These are phyloP conservation scores for Caenorhabditis sp. DNA, from an alignment of 2,888 invertebrate species.

Conservation along the genomic window DNA sequence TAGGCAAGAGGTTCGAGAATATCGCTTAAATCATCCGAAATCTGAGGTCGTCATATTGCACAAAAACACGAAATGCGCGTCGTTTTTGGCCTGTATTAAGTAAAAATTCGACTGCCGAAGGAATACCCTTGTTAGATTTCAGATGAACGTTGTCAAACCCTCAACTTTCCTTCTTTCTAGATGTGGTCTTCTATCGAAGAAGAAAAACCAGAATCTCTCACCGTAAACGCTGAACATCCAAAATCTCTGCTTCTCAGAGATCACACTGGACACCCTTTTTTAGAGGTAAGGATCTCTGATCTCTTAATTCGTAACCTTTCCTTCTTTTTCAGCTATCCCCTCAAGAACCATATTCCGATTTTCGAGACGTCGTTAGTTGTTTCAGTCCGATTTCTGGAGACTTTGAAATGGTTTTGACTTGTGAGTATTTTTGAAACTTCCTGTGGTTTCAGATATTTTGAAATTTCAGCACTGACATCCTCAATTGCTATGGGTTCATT, in stretches of 20 bases:
- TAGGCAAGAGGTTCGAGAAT: too few relatives aligned
- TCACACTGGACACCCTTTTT: conserved; percentile 37
- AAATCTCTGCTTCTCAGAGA: conserved; percentile 17
- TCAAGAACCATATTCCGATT: conserved; percentile 41
- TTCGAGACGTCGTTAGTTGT: conserved; percentile 50
- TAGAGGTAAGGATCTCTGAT: conserved; percentile 25
- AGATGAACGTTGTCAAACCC: background rate
- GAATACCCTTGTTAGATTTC: background rate
- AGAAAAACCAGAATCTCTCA: conserved; percentile 14
- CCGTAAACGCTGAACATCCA: conserved; percentile 40
- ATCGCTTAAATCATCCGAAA: too few relatives aligned
- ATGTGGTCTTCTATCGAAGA: conserved; percentile 42
- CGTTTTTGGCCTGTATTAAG: too few relatives aligned
- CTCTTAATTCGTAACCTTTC: background rate
- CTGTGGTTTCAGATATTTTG: background rate
- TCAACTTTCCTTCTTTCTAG: background rate
- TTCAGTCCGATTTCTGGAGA: conserved; percentile 42
- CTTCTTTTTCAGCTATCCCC: conserved; percentile 25
- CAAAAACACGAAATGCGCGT: too few relatives aligned
- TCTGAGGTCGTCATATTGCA: too few relatives aligned
- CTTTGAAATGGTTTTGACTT: conserved; percentile 30
- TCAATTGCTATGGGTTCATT: conserved; percentile 60
- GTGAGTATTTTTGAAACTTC: conserved; percentile 10
- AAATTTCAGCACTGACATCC: conserved; percentile 37
- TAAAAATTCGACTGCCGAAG: too few relatives aligned